A percentile compares a stretch with the other conserved stretches of the same genome.
Conservation (phyloP, 2,888 invertebrate genomes). For the Aspidiotus destructor region DNA sequence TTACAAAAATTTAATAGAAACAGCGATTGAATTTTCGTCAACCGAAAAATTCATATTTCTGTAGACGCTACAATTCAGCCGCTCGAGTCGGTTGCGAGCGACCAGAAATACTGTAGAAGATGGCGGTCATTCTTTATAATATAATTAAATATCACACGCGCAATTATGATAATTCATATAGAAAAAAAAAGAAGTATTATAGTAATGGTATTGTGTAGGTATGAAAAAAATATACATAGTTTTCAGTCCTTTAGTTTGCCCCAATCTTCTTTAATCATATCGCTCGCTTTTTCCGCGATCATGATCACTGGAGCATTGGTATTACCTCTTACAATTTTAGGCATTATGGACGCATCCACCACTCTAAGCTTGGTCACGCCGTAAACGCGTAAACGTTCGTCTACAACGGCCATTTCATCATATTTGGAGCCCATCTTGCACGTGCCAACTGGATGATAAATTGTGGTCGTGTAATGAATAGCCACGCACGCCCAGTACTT, state of each 20-base stretch:
- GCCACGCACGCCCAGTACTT: constrained; percentile 58
- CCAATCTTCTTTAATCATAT: constrained; percentile 38
- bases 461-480: constrained; percentile 57
- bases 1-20: too few species aligned
- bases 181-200: too few species aligned
- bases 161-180: too few species aligned
- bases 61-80: too few species aligned
- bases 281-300: constrained; percentile 47
- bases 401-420: constrained; percentile 43
- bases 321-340: constrained; percentile 46
- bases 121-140: too few species aligned
- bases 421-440: constrained; percentile 41
- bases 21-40: too few species aligned
- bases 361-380: constrained; percentile 57
- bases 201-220: too few species aligned
- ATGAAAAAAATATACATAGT: too few species aligned
- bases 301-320: constrained; percentile 49
- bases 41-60: too few species aligned
- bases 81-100: too few species aligned
- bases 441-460: constrained; percentile 50
- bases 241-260: constrained; percentile 2
- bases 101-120: too few species aligned
- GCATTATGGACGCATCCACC: constrained; percentile 62
- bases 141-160: too few species aligned
- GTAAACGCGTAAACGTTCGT: constrained; percentile 46